Evolutionary conservation across 2,113 vertebrate species (phyloP), one percentile per base, ranked within the genome.

Genomic region (Pangasianodon hypophthalmus): DNA sequence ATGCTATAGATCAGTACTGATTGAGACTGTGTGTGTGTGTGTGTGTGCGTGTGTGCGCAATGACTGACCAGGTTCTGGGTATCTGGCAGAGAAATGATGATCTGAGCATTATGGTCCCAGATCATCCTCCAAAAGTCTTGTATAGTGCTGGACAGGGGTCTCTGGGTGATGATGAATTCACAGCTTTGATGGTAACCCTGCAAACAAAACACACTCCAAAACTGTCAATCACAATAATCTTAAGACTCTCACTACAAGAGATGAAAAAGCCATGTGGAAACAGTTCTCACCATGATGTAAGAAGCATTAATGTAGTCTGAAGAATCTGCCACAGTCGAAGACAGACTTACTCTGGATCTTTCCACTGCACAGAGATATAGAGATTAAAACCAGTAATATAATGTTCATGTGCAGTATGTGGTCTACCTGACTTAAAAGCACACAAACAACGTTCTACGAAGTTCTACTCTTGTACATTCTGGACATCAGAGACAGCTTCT

Each of bases 91-190:
- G 98, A 98, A 79, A 99, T 96, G 56, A 99, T 96, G 87, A 98
- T 92, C 90, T 97, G 97, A 69, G 96, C 94, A 9, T 98, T 99
- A 91, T 98, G 97, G 88, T 99, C 98, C 98, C 98, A 99, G 87
- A 99, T 97, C 98, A 99, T 99, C 91, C 95, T 97, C 98, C 98
- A 99, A 94, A 99, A 99, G 95, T 99, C 98, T 92, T 97, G 97
- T 85, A 97, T 95, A 56, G 98, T 99, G 81, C 95, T 96, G 10
- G 97, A 95, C 90, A 99, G 95, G 18, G 98, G 98, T 93, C 97
- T 97, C 91, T 99, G 98, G 87, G 98, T 99, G 92, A 99, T 95
- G 89, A 99, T 98, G 94, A 97, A 99, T 94, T 99, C 97, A 80
- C 92, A 96, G 93, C 95, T 97, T 90, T 96, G 97, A 91, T 95